These are phyloP conservation scores for Acronicta psi DNA, from an alignment of 2,888 invertebrate genomes.

Conservation along the genomic window DNA sequence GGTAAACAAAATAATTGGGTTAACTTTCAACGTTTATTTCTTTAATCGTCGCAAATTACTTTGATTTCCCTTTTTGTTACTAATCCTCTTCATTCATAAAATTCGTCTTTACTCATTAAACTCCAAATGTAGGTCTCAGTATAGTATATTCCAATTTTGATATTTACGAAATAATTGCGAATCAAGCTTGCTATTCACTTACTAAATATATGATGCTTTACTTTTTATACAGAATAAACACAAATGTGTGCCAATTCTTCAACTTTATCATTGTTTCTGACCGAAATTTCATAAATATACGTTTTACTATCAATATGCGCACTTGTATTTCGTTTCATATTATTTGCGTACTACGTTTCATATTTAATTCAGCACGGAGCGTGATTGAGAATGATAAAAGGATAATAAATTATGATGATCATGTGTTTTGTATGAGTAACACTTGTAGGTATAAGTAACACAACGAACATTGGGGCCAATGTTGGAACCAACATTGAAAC, in stretches of 20 bases:
- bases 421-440: constrained; percentile 36
- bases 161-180: too few species aligned
- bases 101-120: background rate
- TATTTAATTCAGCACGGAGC: constrained; percentile 30
- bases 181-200: too few species aligned
- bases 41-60: background rate
- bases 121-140: background rate
- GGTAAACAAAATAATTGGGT: constrained; percentile 33
- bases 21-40: constrained; percentile 1
- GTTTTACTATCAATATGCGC: background rate
- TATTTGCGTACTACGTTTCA: constrained; percentile 24
- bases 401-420: constrained; percentile 40
- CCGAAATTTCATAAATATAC: too few species aligned
- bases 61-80: background rate
- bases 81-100: background rate
- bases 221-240: too few species aligned
- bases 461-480: constrained; percentile 28
- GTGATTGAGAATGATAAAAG: constrained; percentile 32
- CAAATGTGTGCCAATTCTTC: too few species aligned
- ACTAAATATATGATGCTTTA: too few species aligned
- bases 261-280: too few species aligned
- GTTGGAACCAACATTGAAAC: constrained; percentile 8
- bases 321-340: constrained; percentile 6
- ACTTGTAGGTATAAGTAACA: background rate
- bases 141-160: too few species aligned